Conservation (phyloP, 23 tunicate species). For the Halocynthia roretzi region DNA sequence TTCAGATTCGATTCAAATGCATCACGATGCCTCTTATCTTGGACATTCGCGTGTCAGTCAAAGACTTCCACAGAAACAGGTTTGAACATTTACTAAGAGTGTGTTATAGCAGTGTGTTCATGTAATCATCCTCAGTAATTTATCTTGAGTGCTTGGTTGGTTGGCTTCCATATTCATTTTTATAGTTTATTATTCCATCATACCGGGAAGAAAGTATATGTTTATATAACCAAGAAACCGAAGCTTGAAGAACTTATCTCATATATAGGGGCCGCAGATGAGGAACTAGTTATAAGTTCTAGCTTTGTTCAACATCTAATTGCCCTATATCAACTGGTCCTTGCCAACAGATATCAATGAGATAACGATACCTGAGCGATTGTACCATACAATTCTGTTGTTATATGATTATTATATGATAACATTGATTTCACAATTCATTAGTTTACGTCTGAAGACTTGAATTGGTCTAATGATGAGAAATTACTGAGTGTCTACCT, state of each 20-base stretch:
- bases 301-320: not conserved
- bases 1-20: conserved; percentile 6
- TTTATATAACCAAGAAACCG: too few species aligned
- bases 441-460: conserved; percentile 98
- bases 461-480: conserved; percentile 42
- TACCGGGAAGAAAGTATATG: too few species aligned
- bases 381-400: conserved; percentile 10
- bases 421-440: not conserved
- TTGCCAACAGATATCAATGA: conserved; percentile 37
- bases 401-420: not conserved
- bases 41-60: conserved; percentile 27
- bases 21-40: conserved; percentile 20
- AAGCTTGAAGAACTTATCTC: too few species aligned
- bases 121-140: too few species aligned
- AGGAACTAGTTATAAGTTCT: not conserved
- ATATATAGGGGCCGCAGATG: not conserved
- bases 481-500: too few species aligned
- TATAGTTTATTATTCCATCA: too few species aligned
- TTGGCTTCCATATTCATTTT: too few species aligned
- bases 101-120: not conserved
- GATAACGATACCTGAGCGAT: conserved; percentile 45
- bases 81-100: not conserved
- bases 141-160: too few species aligned
- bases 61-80: conserved; percentile 65
- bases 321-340: not conserved